A percentile compares a stretch with the other conserved stretches of the same genome.
These are phyloP conservation scores for Argopecten irradians DNA, from an alignment of 1,140 invertebrate genomes.

Conservation along the genomic window DNA sequence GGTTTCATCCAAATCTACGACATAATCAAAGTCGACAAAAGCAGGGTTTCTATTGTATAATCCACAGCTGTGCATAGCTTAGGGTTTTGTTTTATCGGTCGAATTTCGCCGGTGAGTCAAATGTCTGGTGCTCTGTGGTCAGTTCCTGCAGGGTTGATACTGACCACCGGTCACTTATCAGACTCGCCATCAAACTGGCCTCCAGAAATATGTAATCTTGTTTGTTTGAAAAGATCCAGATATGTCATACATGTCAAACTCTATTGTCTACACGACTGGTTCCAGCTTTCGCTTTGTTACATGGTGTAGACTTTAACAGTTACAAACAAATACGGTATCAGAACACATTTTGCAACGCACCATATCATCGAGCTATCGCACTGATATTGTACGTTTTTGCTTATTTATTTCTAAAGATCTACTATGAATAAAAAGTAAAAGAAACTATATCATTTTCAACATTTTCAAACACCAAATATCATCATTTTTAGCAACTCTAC, in stretches of 20 bases:
- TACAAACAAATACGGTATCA: background rate
- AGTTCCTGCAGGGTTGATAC: slow-evolving; percentile 20
- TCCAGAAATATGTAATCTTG: slow-evolving; percentile 22
- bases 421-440: too few species aligned
- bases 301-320: background rate
- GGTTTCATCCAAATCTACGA: background rate
- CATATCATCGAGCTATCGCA: too few species aligned
- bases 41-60: slow-evolving; percentile 5
- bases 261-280: background rate
- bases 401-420: too few species aligned
- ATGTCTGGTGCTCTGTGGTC: background rate
- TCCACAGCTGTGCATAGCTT: background rate
- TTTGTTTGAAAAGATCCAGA: slow-evolving; percentile 11
- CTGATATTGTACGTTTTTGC: too few species aligned
- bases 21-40: slow-evolving; percentile 11
- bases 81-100: background rate
- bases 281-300: background rate
- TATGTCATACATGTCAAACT: slow-evolving; percentile 10
- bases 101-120: slow-evolving; percentile 1
- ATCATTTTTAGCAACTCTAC: background rate
- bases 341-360: too few species aligned
- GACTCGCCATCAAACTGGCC: background rate
- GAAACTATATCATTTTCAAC: background rate
- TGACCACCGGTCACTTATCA: slow-evolving; percentile 20
- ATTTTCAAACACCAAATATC: background rate